Percentiles rank a stretch among this genome's conserved stretches.
Conservation (phyloP, 2,113 vertebrate species). For the Crotalus tigris region DNA sequence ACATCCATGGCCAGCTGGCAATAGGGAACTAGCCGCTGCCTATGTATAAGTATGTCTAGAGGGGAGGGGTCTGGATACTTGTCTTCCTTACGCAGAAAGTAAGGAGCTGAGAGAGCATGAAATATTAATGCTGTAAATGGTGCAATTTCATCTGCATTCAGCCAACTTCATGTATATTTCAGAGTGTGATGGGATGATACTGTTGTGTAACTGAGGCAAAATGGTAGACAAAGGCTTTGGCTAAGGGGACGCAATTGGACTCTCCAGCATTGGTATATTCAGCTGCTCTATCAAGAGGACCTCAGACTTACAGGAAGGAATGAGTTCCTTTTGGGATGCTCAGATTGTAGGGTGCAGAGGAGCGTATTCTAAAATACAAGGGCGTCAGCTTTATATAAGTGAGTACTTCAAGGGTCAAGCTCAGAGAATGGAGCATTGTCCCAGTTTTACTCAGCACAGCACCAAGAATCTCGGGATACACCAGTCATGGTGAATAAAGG, state of each 20-base stretch:
- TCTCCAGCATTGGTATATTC: background rate
- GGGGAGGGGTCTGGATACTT: constrained; percentile 39
- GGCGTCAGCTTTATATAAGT: background rate
- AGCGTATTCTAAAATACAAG: background rate
- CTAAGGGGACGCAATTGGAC: background rate
- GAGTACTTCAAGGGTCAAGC: background rate
- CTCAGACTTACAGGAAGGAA: background rate
- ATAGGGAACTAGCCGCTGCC: background rate
- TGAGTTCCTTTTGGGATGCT: background rate
- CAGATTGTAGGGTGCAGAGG: background rate
- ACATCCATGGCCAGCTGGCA: background rate
- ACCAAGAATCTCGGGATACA: background rate
- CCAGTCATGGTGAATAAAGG: background rate
- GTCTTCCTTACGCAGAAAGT: constrained; percentile 66
- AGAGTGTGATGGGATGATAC: constrained; percentile 75
- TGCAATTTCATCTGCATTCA: constrained; percentile 80
- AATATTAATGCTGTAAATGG: constrained; percentile 82
- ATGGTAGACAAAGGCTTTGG: constrained; percentile 29
- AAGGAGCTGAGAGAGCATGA: constrained; percentile 69
- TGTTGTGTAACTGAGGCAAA: constrained; percentile 62
- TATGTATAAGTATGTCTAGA: background rate
- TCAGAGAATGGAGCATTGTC: background rate
- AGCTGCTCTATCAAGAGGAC: background rate
- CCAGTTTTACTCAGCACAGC: background rate
- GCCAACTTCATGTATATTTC: constrained; percentile 81